Base-by-base conservation (phyloP, 2,113 vertebrate genomes). In the Odobenus rosmarus region DNA sequence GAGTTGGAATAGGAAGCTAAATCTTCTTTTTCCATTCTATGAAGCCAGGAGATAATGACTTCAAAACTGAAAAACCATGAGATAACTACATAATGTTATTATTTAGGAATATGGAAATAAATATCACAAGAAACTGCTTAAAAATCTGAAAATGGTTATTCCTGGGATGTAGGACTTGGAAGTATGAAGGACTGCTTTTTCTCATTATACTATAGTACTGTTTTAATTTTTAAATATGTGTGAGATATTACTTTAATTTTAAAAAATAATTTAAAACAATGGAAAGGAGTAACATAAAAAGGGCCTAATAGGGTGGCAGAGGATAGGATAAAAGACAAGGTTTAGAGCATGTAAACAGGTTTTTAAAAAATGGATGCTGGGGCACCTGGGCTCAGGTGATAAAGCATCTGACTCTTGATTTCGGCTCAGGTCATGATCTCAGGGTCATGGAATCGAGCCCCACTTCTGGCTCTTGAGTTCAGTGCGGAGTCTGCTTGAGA, bases 101-200 rank as follows among this genome's bases (percentile, higher is more conserved):
- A 74, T 53, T 84, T 92, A 55, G 77, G 12, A 92, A 55, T 55
- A 12, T 10, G 11, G 51, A 79, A 26, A 91, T 51, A 81, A 95
- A 23, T 72, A 76, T 83, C 36, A 64, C 46, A 76, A 82, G 46
- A 71, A 51, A 80, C 26, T 72, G 5, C 69, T 67, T 83, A 33
- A 96, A 93, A 64, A 93, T 26, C 46, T 93, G 42, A 88, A 87
- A 80, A 96, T 76, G 49, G 24, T 57, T 88, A 28, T 92, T 87
- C 23, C 72, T 81, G 39, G 10, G 33, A 61, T 6, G 12, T 39
- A 71, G 33, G 42, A 80, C 74, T 77, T 77, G 7, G 28, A 92
- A 53, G 21, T 72, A 4, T 62, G 51, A 39, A 88, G 42, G 42
- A 42, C 15, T 55, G 19, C 7, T 82, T 71, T 53, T 69, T 57